phyloP scores from a whole-genome alignment of 1,140 invertebrate genomes.

The Habropoda laboriosa region DNA sequence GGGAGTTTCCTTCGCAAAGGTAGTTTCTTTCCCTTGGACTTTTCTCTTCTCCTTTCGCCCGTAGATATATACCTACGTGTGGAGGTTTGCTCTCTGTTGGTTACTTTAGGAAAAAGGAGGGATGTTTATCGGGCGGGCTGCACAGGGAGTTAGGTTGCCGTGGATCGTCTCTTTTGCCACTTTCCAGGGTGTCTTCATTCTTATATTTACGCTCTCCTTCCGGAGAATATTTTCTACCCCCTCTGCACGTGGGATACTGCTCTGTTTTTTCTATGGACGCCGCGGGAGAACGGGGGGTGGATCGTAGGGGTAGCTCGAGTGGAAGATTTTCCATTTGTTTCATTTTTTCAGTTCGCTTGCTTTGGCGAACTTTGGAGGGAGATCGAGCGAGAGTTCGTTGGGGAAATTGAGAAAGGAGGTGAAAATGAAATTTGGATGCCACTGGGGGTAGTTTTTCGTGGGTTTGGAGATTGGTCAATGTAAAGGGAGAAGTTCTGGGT shows the following conservation, averaged over 20 bases:
- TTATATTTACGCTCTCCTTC: slow-evolving; percentile 30
- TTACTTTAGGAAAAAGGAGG: not conserved
- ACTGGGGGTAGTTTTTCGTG: too few species aligned
- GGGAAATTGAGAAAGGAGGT: too few species aligned
- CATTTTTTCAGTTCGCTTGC: not conserved
- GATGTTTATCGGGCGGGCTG: slow-evolving; percentile 52
- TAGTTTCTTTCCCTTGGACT: not conserved
- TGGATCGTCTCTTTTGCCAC: slow-evolving; percentile 48
- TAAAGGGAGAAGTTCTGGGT: too few species aligned
- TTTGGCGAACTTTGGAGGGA: not conserved
- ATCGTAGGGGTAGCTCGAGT: not conserved
- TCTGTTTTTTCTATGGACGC: not conserved
- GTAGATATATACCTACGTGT: too few species aligned
- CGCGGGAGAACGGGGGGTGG: not conserved
- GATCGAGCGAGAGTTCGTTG: not conserved
- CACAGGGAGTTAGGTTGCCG: slow-evolving; percentile 42
- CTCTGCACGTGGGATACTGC: not conserved
- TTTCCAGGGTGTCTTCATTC: slow-evolving; percentile 32
- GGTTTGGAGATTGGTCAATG: too few species aligned
- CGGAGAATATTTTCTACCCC: not conserved
- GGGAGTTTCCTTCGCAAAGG: slow-evolving; percentile 23
- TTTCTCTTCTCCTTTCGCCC: too few species aligned
- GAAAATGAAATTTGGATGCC: too few species aligned
- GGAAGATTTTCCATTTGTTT: not conserved
- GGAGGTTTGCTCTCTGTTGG: slow-evolving; percentile 7